Base-by-base conservation (phyloP, 2,797 vertebrate species). In the Tokudaia tokunoshimensis region DNA sequence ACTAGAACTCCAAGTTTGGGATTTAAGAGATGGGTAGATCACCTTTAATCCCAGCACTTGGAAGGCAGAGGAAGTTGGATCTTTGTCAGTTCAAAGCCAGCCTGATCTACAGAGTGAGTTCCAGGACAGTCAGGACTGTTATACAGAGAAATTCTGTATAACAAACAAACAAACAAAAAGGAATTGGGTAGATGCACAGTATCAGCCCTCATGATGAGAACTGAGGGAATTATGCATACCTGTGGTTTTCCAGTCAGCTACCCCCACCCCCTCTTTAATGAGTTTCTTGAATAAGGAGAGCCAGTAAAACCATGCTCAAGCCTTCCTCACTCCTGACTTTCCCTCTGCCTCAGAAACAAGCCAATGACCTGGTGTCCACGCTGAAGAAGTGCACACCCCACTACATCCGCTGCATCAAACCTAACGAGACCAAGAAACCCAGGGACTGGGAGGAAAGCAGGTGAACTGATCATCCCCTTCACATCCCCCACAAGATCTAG, bases 331-430 rank as follows among this genome's bases (percentile, higher is more conserved):
- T 83, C 44, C 74, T 74, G 4, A 47, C 92, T 80, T 97, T 96
- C 65, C 85, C 92, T 92, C 88, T 98, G 29, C 10, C 93, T 89
- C 93, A 99, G 99, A 99, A 99, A 99, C 99, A 99, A 99, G 99
- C 99, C 97, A 99, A 99, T 31, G 99, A 99, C 97, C 99, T 99
- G 70, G 99, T 99, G 98, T 99, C 99, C 98, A 99, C 99, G 0
- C 98, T 99, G 97, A 99, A 99, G 99, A 99, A 99, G 97, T 99
- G 99, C 26, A 99, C 99, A 0, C 99, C 99, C 0, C 99, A 99
- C 97, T 99, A 99, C 97, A 99, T 99, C 98, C 99, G 99, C 96
- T 99, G 99, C 98, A 99, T 99, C 98, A 99, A 99, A 97, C 99
- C 99, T 1, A 99, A 99, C 0, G 99, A 99, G 97, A 99, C 99